These are phyloP conservation scores for Drosophila cracens DNA, from an alignment of 2,888 invertebrate genomes.

Conservation along the genomic window DNA sequence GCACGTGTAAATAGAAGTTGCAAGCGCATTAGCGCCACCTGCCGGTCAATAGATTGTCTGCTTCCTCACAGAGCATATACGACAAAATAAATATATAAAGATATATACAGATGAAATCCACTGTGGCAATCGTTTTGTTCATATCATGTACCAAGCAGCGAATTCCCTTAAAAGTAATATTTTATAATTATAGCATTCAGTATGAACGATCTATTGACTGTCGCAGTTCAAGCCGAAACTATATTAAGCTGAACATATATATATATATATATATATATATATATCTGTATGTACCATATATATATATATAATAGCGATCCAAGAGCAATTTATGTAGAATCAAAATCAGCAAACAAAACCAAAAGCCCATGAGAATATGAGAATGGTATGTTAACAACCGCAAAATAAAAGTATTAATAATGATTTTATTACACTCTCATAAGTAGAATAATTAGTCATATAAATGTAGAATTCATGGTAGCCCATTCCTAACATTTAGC, in stretches of 20 bases:
- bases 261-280: slow-evolving; percentile 2
- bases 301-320: slow-evolving; percentile 16
- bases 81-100: background rate
- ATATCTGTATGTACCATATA: slow-evolving; percentile 8
- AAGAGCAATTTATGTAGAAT: slow-evolving; percentile 66
- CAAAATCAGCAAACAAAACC: slow-evolving; percentile 23
- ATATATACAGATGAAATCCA: background rate
- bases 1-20: slow-evolving; percentile 79
- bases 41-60: slow-evolving; percentile 72
- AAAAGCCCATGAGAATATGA: slow-evolving; percentile 30
- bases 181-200: slow-evolving; percentile 20
- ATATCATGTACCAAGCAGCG: slow-evolving; percentile 60
- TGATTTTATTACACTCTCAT: slow-evolving; percentile 50
- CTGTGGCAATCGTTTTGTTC: slow-evolving; percentile 73
- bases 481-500: slow-evolving; percentile 57
- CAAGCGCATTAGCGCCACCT: slow-evolving; percentile 41
- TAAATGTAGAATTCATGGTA: slow-evolving; percentile 53
- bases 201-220: slow-evolving; percentile 72
- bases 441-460: slow-evolving; percentile 51
- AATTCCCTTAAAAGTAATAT: slow-evolving; percentile 17
- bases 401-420: slow-evolving; percentile 11
- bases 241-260: slow-evolving; percentile 3
- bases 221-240: slow-evolving; percentile 13
- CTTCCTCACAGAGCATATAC: slow-evolving; percentile 14
- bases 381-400: slow-evolving; percentile 39